Conservation (phyloP, 1,140 invertebrate species). For the Apocrypta bakeri region DNA sequence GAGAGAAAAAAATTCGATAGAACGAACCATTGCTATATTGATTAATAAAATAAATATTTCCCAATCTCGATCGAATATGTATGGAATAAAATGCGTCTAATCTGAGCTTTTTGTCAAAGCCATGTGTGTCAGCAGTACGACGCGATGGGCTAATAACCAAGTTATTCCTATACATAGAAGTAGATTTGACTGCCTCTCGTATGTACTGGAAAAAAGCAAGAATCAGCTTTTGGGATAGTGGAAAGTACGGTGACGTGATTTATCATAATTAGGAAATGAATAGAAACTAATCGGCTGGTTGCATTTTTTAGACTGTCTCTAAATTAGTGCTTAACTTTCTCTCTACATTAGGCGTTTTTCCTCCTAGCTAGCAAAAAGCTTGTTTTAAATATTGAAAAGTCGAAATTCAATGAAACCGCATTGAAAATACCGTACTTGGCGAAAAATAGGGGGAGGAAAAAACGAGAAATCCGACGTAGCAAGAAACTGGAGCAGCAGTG, state of each 20-base stretch:
- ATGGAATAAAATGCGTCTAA: too few relatives aligned
- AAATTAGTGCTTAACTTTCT: slow-evolving; percentile 7
- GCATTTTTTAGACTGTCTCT: slow-evolving; percentile 1
- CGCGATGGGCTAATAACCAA: too few relatives aligned
- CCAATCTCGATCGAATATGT: too few relatives aligned
- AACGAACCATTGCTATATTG: background rate
- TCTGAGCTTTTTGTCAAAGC: too few relatives aligned
- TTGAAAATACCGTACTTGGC: background rate
- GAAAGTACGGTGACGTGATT: too few relatives aligned
- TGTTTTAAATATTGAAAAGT: slow-evolving; percentile 37
- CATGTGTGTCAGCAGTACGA: too few relatives aligned
- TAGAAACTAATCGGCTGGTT: slow-evolving; percentile 31
- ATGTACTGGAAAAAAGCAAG: too few relatives aligned
- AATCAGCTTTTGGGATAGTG: too few relatives aligned
- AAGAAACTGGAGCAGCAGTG: slow-evolving; percentile 29
- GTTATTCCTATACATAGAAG: too few relatives aligned
- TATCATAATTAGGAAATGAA: background rate
- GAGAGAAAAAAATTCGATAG: background rate
- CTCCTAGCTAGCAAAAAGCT: background rate
- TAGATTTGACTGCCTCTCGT: too few relatives aligned
- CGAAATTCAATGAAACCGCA: slow-evolving; percentile 29
- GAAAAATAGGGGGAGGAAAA: background rate
- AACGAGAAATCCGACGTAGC: background rate
- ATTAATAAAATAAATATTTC: background rate
- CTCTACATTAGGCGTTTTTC: background rate